Conservation (phyloP, 2,888 invertebrate genomes). For the Acleris cristana region DNA sequence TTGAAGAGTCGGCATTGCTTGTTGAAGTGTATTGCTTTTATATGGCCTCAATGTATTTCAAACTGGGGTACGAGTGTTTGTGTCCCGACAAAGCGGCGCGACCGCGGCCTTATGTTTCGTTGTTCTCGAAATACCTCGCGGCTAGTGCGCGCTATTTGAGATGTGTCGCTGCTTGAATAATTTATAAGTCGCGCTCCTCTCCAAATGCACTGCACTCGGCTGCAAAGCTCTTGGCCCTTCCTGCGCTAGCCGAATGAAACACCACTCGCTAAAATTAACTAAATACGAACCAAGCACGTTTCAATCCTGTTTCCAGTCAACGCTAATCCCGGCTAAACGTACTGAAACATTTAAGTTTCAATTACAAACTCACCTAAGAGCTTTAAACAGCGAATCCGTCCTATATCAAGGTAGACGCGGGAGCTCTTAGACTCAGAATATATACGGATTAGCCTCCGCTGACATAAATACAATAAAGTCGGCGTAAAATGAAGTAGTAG, state of each 20-base stretch:
- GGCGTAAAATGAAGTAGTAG: slow-evolving; percentile 23
- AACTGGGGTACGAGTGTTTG: too few relatives aligned
- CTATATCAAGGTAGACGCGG: slow-evolving; percentile 8
- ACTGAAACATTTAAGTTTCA: slow-evolving; percentile 35
- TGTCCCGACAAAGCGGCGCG: slow-evolving; percentile 47
- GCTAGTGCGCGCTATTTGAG: slow-evolving; percentile 76
- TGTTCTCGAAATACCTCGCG: slow-evolving; percentile 76
- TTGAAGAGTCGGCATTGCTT: too few relatives aligned
- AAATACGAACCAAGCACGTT: slow-evolving; percentile 27
- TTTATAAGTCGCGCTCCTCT: slow-evolving; percentile 77
- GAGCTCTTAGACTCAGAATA: slow-evolving; percentile 13
- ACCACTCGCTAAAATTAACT: slow-evolving; percentile 33
- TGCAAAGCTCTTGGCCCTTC: slow-evolving; percentile 60
- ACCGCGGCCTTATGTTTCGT: slow-evolving; percentile 45
- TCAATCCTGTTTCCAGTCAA: slow-evolving; percentile 33
- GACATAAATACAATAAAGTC: slow-evolving; percentile 34
- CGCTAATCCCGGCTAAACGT: slow-evolving; percentile 32
- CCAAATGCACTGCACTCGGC: slow-evolving; percentile 73
- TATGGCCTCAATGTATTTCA: too few relatives aligned
- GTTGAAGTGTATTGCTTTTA: too few relatives aligned
- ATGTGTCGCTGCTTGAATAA: slow-evolving; percentile 81
- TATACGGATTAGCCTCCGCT: slow-evolving; percentile 18
- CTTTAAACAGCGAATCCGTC: slow-evolving; percentile 14
- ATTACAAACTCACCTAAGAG: slow-evolving; percentile 33
- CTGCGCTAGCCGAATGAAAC: slow-evolving; percentile 32